Evolutionary conservation across 2,113 vertebrate genomes (phyloP).

Genomic region (Accipiter virgatus): DNA sequence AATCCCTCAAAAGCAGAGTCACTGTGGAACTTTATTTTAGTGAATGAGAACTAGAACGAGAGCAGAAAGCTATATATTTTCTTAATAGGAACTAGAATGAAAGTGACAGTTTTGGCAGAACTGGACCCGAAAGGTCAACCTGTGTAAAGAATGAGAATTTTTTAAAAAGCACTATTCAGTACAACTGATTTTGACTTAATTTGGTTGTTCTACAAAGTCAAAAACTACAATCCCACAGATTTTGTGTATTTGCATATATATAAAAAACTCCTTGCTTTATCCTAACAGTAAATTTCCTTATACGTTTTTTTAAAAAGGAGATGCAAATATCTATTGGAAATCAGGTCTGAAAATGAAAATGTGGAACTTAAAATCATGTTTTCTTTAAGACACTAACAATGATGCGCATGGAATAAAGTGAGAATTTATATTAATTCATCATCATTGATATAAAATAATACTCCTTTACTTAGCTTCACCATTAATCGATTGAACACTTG

Average conservation of each 20-base stretch:
- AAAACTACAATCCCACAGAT: not conserved
- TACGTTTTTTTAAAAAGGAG: not conserved
- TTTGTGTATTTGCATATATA: not conserved
- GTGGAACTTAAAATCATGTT: not conserved
- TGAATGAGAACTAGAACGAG: not conserved
- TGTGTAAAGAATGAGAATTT: not conserved
- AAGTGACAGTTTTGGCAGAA: not conserved
- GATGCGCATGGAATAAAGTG: not conserved
- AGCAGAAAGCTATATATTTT: not conserved
- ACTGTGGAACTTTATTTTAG: not conserved
- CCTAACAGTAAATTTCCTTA: not conserved
- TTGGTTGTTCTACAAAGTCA: not conserved
- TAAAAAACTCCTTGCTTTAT: not conserved
- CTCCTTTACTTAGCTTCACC: not conserved
- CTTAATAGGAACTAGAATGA: not conserved
- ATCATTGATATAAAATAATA: not conserved
- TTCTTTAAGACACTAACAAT: not conserved
- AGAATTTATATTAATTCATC: not conserved
- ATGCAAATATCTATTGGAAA: not conserved
- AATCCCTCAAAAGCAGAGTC: not conserved
- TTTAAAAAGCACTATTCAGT: not conserved
- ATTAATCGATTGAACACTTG: not conserved
- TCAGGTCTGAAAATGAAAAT: not conserved
- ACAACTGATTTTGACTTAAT: not conserved
- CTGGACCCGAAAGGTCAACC: not conserved